Evolutionary conservation across 2,888 invertebrate genomes (phyloP).

Genomic region (Ormyrus rosae): DNA sequence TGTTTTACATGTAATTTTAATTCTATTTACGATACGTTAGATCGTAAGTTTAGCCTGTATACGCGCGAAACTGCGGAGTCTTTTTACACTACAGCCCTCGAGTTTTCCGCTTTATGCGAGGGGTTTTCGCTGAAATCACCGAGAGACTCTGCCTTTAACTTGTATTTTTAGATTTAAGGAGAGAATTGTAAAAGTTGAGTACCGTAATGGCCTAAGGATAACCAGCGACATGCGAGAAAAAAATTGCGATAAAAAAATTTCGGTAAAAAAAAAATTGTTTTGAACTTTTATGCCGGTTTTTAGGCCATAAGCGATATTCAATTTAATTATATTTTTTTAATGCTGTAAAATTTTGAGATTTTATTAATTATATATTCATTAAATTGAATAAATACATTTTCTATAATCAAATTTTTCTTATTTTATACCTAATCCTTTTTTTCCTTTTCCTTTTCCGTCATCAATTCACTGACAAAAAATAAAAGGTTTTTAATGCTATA

Average conservation of each 20-base stretch:
- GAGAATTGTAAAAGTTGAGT: too few relatives aligned
- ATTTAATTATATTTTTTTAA: slow-evolving; percentile 55
- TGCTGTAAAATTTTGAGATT: slow-evolving; percentile 46
- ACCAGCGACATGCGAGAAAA: neutral
- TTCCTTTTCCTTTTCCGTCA: too few relatives aligned
- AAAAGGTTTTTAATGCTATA: too few relatives aligned
- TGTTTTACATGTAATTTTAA: too few relatives aligned
- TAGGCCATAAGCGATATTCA: slow-evolving; percentile 44
- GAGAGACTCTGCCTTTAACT: neutral
- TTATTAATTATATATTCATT: slow-evolving; percentile 24
- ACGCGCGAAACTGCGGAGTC: too few relatives aligned
- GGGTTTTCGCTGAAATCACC: neutral
- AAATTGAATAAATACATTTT: slow-evolving; percentile 49
- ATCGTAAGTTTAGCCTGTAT: too few relatives aligned
- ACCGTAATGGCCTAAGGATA: too few relatives aligned
- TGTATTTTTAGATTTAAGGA: too few relatives aligned
- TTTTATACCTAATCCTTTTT: neutral
- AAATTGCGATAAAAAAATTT: slow-evolving; percentile 19
- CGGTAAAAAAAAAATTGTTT: slow-evolving; percentile 6
- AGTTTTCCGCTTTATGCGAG: too few relatives aligned
- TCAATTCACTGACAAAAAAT: too few relatives aligned
- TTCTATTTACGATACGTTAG: slow-evolving; percentile 34
- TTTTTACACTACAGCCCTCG: too few relatives aligned
- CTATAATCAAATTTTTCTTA: slow-evolving; percentile 30
- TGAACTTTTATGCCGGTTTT: slow-evolving; percentile 26